Evolutionary conservation across 2,797 vertebrate genomes (phyloP), one percentile per base, ranked within the genome.

Genomic region (Gila robusta): DNA sequence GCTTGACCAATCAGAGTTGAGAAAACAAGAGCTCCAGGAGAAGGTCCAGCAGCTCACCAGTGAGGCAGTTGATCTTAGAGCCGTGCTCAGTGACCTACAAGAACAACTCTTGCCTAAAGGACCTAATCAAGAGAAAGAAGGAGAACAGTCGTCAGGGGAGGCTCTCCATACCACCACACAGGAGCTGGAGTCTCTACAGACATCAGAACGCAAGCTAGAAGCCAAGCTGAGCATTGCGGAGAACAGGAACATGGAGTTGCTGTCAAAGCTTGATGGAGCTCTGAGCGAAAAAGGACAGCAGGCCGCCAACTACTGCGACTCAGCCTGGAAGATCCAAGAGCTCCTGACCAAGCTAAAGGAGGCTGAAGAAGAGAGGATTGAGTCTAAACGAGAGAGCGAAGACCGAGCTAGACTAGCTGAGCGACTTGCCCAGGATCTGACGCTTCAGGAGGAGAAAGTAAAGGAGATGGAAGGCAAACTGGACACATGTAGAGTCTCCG

Each of bases 1-100:
- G 87, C 97, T 99, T 6, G 97, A 99, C 92, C 97, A 96, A 70
- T 96, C 97, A 2, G 97, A 99, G 87, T 90, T 97, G 85, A 96
- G 90, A 83, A 96, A 97, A 90, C 96, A 94, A 79, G 93, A 96
- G 88, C 96, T 99, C 86, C 93, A 96, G 77, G 91, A 89, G 9
- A 91, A 71, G 59, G 93, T 96, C 64, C 87, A 90, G 12, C 83
- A 91, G 56, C 91, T 94, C 16, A 87, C 73, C 3, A 89, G 89
- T 52, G 95, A 95, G 91, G 90, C 94, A 10, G 79, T 70, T 6
- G 91, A 94, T 64, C 94, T 99, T 26, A 93, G 90, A 47, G 83
- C 82, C 64, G 89, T 96, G 59, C 91, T 97, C 54, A 88, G 92
- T 14, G 92, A 96, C 79, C 94, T 98, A 54, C 94, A 96, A 90